A percentile compares a stretch with the other conserved stretches of the same genome.
These are phyloP conservation scores for Charanyca ferruginea DNA, from an alignment of 2,888 invertebrate genomes.

Conservation along the genomic window DNA sequence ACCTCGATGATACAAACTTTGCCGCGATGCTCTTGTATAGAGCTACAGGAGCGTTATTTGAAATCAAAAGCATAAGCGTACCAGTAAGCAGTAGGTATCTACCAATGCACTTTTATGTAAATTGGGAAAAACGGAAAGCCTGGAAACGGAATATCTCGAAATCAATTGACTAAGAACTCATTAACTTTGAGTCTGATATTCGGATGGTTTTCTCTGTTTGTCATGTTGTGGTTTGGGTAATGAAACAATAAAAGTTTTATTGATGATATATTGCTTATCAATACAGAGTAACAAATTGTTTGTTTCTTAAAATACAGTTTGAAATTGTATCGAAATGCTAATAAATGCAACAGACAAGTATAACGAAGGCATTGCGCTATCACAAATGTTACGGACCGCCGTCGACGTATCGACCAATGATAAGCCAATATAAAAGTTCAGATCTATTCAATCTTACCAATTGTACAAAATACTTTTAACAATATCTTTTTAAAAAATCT, in stretches of 20 bases:
- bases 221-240: slow-evolving; percentile 40
- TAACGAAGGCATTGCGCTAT: slow-evolving; percentile 88
- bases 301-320: slow-evolving; percentile 85
- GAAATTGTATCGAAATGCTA: slow-evolving; percentile 88
- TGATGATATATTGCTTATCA: slow-evolving; percentile 91
- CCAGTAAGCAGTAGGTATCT: too few species aligned
- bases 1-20: too few species aligned
- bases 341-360: slow-evolving; percentile 89
- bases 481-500: slow-evolving; percentile 86
- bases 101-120: too few species aligned
- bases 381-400: slow-evolving; percentile 79
- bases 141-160: too few species aligned
- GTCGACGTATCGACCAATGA: slow-evolving; percentile 71
- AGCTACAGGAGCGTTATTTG: too few species aligned
- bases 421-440: slow-evolving; percentile 87
- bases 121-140: too few species aligned
- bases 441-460: slow-evolving; percentile 83
- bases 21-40: too few species aligned
- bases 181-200: neutral
- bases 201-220: neutral
- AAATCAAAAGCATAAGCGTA: too few species aligned
- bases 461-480: slow-evolving; percentile 86
- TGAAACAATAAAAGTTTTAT: slow-evolving; percentile 77
- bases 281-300: slow-evolving; percentile 89
- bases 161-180: neutral